Evolutionary conservation across 2,113 vertebrate species (phyloP), one percentile per base, ranked within the genome.

Genomic region (Odontesthes bonariensis): DNA sequence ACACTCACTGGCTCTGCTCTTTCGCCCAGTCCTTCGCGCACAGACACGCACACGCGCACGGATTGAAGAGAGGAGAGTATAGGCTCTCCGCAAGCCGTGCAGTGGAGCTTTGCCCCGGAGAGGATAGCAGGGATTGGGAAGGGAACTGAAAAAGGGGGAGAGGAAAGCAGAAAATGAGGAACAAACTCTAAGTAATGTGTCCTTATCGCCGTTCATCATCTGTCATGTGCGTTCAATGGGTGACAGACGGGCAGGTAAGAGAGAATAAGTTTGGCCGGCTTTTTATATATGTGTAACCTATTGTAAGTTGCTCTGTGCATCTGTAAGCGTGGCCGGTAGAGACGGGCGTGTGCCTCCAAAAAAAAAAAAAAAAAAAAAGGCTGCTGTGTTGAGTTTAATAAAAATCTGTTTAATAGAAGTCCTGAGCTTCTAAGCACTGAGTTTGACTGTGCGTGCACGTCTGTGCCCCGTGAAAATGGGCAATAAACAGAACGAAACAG

Each of bases 161-260:
- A 75, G 40, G 19, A 20, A 32, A 22, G 55, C 42, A 54, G 59
- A 23, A 52, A 27, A 83, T 76, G 76, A 66, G 82, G 84, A 42
- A 32, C 69, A 79, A 84, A 86, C 38, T 85, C 79, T 22, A 60
- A 75, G 12, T 59, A 20, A 20, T 10, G 51, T 22, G 0, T 27
- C 22, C 44, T 71, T 57, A 42, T 64, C 20, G 1, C 47, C 57
- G 12, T 22, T 62, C 22, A 49, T 27, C 51, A 51, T 69, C 68
- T 51, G 74, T 23, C 73, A 58, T 61, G 85, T 44, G 74, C 5
- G 64, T 71, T 13, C 38, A 22, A 40, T 38, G 13, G 40, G 51
- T 59, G 42, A 67, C 67, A n/a, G 52, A 70, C 47, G 73, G 60
- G 44, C 79, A 92, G 91, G 91, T 91, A 86, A 86, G 89, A 64